phyloP scores from a whole-genome alignment of 1,140 invertebrate species.

The Wiebesia pumilae region DNA sequence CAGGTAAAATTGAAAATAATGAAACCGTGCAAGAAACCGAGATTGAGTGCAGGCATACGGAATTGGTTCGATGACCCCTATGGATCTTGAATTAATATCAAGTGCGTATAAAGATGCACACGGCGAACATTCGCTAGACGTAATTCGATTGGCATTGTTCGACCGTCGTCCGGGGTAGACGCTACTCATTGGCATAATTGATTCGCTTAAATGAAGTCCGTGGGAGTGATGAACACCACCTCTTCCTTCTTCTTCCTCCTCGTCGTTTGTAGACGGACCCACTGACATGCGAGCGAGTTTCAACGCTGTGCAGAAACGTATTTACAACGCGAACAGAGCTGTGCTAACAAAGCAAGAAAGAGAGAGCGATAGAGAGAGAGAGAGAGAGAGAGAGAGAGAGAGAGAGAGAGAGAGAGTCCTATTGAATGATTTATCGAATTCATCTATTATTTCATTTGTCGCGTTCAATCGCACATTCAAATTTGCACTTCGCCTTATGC shows the following conservation, averaged over 20 bases:
- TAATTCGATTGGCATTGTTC: conserved; percentile 69
- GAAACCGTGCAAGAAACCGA: background rate
- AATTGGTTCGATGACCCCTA: conserved; percentile 58
- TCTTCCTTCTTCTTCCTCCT: conserved; percentile 9
- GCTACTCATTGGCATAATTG: conserved; percentile 69
- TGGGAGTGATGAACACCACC: conserved; percentile 59
- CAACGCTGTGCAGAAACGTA: background rate
- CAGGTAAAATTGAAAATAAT: background rate
- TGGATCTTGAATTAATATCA: background rate
- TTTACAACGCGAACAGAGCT: background rate
- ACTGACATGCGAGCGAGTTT: background rate
- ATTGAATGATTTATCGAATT: no score
- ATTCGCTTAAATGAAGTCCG: conserved; percentile 64
- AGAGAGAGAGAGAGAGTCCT: no score
- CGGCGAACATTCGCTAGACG: conserved; percentile 50
- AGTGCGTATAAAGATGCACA: background rate
- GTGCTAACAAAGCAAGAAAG: no score
- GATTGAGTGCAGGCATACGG: background rate
- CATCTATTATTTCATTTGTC: no score
- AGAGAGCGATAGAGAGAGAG: no score
- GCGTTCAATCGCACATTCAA: no score
- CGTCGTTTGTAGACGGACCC: background rate
- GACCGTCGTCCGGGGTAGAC: conserved; percentile 56
- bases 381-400: no score
- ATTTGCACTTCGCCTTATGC: no score